Evolutionary conservation across 2,797 vertebrate genomes (phyloP).

Genomic region (Garrulus glandarius): DNA sequence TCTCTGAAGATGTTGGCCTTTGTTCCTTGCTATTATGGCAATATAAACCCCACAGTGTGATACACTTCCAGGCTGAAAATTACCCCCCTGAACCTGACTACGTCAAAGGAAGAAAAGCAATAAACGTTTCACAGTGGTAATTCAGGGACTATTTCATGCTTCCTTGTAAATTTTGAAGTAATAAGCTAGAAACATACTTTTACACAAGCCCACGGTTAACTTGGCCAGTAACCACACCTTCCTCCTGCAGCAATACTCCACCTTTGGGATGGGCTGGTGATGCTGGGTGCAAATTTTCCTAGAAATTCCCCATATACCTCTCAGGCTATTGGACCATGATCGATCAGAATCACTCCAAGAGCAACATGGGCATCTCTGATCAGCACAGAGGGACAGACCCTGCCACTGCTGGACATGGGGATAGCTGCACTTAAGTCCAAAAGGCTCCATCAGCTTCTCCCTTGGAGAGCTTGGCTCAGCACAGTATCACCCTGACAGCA

Average conservation of each 20-base stretch:
- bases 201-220: not conserved
- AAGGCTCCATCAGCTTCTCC: not conserved
- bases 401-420: not conserved
- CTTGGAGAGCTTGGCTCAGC: accelerated
- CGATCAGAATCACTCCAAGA: not conserved
- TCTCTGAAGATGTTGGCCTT: constrained; percentile 1
- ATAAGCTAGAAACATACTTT: not conserved
- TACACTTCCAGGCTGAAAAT: constrained; percentile 39
- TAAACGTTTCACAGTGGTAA: not conserved
- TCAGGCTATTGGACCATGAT: not conserved
- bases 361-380: not conserved
- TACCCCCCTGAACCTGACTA: not conserved
- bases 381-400: not conserved
- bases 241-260: not conserved
- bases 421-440: not conserved
- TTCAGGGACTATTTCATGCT: not conserved
- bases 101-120: constrained; percentile 1
- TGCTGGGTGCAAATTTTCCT: not conserved
- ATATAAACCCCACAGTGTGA: constrained; percentile 2
- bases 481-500: not conserved
- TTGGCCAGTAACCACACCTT: not conserved
- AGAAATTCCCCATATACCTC: not conserved
- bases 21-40: constrained; percentile 1
- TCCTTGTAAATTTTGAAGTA: not conserved
- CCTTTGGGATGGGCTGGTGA: not conserved